Evolutionary conservation across 1,140 invertebrate species (phyloP).

Genomic region (Drosophila tsacasi): DNA sequence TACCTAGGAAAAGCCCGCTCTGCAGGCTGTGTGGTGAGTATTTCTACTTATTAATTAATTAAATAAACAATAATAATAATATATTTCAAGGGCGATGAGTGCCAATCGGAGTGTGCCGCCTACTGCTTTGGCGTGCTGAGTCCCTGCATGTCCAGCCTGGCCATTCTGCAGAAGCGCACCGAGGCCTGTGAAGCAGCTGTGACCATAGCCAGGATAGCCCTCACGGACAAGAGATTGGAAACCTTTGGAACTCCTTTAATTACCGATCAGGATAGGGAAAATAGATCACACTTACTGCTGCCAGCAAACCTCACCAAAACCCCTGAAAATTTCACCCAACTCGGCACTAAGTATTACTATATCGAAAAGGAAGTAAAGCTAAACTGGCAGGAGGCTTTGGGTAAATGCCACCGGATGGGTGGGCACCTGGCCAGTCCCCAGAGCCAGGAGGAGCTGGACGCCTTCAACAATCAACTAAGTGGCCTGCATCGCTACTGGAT

Average conservation of each 20-base stretch:
- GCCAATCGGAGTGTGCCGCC: neutral
- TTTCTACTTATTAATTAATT: neutral
- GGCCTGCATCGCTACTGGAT: slow-evolving; percentile 16
- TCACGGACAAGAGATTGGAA: slow-evolving; percentile 16
- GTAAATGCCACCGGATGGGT: slow-evolving; percentile 23
- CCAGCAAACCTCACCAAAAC: neutral
- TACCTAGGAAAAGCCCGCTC: neutral
- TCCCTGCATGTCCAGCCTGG: slow-evolving; percentile 21
- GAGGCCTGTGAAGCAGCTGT: slow-evolving; percentile 29
- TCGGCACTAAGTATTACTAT: slow-evolving; percentile 20
- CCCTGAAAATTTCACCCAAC: neutral
- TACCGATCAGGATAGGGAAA: neutral
- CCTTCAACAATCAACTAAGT: neutral
- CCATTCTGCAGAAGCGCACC: neutral
- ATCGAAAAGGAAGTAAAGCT: slow-evolving; percentile 1
- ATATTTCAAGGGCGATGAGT: slow-evolving; percentile 7
- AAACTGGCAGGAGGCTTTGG: slow-evolving; percentile 12
- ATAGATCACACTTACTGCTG: slow-evolving; percentile 1
- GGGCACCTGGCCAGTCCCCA: slow-evolving; percentile 10
- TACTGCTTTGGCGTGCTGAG: slow-evolving; percentile 1
- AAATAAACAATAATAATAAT: neutral
- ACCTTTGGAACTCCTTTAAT: slow-evolving; percentile 2
- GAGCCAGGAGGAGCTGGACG: slow-evolving; percentile 19
- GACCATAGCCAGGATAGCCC: slow-evolving; percentile 11
- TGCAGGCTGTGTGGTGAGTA: slow-evolving; percentile 6